Base-by-base conservation (phyloP, 2,797 vertebrate species). In the Megaceryle alcyon region DNA sequence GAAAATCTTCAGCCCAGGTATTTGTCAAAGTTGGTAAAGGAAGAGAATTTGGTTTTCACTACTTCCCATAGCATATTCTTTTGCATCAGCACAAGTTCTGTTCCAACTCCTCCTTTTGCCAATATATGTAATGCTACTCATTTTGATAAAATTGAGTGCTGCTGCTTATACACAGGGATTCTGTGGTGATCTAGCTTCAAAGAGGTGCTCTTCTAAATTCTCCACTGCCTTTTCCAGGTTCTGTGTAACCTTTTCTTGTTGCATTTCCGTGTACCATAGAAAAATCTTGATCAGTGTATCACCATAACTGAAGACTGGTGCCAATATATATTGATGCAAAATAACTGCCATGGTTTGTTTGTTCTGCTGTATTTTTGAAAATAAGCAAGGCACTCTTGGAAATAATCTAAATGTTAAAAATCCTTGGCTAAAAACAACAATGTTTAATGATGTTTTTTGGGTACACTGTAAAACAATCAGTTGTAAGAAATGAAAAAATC, bases 121-220 rank as follows among this genome's bases (percentile, higher is more conserved):
- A 0, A 35, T 65, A 25, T 8, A 17, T 0, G 0, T 66, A 63
- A 59, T 1, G 0, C 19, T 59, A 26, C 31, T 90, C 19, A 20
- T 87, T 84, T 90, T 51, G 20, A 35, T 19, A 56, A n/a, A 66
- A 88, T 20, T 1, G 1, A 12, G 15, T 56, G 8, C 23, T 60
- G 16, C 48, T 0, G 0, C 14, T 86, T 81, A 29, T 3, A 10
- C 3, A 1, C 26, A 37, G 12, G 15, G 31, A n/a, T 64, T 89
- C n/a, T 66, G 25, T 51, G 35, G 31, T 35, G 5, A 8, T 70
- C 51, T 43, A 17, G 8, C 19, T 80, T 69, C 21, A 31, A 9
- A 54, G 12, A 53, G 25, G 10, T 85, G 33, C 2, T 61, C 11
- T 86, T 66, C 19, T 41, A 43, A 76, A 31, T 26, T 87, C 33